These are phyloP conservation scores for Callyntrura sp. DNA, from an alignment of 2,888 invertebrate species.

Conservation along the genomic window DNA sequence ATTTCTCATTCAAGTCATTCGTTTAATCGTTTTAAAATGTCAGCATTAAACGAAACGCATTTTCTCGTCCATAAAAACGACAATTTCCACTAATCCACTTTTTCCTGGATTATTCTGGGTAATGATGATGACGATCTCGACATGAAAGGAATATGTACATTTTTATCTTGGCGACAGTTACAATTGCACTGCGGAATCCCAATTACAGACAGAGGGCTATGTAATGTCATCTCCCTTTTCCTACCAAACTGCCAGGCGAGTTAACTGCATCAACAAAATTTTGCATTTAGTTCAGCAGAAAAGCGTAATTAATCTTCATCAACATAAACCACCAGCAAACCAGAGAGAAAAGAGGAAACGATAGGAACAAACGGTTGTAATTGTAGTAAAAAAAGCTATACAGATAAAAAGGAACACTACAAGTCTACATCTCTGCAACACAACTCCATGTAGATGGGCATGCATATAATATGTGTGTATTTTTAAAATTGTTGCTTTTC, in stretches of 20 bases:
- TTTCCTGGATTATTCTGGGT: background rate
- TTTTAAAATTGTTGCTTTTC: background rate
- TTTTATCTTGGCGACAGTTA: background rate
- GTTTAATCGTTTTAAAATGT: background rate
- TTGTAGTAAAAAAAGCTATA: background rate
- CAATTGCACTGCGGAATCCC: background rate
- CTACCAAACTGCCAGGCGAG: background rate
- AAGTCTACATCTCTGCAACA: background rate
- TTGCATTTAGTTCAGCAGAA: constrained; percentile 4
- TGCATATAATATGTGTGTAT: background rate
- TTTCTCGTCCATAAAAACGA: background rate
- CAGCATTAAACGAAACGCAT: background rate
- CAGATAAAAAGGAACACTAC: background rate
- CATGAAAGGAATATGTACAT: background rate
- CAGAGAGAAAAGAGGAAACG: background rate
- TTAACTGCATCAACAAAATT: background rate
- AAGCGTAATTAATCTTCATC: constrained; percentile 63
- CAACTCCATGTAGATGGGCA: too few species aligned
- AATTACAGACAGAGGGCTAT: background rate
- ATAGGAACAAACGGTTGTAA: background rate
- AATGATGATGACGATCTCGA: background rate
- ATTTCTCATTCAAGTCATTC: background rate
- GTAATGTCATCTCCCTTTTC: too few species aligned
- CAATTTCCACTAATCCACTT: constrained; percentile 17
- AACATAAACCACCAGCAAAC: constrained; percentile 50